These are phyloP conservation scores for Hesperia comma DNA, from an alignment of 2,888 invertebrate genomes.

Conservation along the genomic window DNA sequence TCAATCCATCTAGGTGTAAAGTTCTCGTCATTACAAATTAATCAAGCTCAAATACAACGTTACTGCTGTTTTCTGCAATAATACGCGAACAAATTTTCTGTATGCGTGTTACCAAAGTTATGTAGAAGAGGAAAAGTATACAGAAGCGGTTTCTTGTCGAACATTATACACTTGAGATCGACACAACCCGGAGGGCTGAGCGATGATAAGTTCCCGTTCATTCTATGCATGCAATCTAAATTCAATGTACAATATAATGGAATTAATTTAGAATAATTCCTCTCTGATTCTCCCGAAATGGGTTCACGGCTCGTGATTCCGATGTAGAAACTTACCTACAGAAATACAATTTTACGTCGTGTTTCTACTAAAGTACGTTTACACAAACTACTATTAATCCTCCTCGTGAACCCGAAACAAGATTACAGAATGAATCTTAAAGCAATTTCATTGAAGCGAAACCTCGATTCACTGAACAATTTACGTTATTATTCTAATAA, in stretches of 20 bases:
- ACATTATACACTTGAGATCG: no score
- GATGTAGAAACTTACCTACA: conserved; percentile 21
- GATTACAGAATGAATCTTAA: conserved; percentile 32
- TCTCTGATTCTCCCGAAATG: conserved; percentile 12
- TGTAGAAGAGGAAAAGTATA: no score
- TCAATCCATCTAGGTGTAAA: no score
- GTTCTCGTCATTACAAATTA: no score
- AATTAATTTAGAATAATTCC: conserved; percentile 7
- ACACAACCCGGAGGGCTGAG: not conserved
- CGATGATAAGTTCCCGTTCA: not conserved
- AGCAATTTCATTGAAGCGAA: conserved; percentile 29
- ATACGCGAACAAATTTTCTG: no score
- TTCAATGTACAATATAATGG: not conserved
- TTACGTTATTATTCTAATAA: conserved; percentile 22
- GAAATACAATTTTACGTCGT: conserved; percentile 26
- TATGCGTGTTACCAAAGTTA: no score
- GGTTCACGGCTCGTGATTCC: conserved; percentile 20
- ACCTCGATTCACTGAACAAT: conserved; percentile 28
- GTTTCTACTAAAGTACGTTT: conserved; percentile 25
- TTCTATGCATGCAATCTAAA: not conserved
- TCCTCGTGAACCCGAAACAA: conserved; percentile 26
- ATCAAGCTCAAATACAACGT: no score
- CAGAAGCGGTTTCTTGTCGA: no score
- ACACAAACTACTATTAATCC: conserved; percentile 32
- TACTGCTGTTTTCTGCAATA: no score